Evolutionary conservation across 2,797 vertebrate species (phyloP).

Genomic region (Glyptemys insculpta): DNA sequence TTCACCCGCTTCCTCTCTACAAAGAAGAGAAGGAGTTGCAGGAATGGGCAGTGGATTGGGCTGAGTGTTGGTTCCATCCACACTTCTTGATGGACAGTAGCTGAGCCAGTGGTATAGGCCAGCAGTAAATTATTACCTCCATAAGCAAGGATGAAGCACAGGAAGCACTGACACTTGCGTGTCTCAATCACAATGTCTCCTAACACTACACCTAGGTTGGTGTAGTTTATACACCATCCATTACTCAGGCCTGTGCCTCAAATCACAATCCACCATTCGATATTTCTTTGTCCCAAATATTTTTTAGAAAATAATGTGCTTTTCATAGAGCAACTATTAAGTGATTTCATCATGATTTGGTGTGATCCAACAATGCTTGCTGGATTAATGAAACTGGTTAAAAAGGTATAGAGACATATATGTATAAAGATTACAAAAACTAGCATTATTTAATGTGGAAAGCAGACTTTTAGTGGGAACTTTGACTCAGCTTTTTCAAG

Average conservation of each 20-base stretch:
- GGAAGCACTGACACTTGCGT: too few species aligned
- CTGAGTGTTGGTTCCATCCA: too few species aligned
- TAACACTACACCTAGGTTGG: constrained; percentile 55
- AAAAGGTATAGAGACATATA: constrained; percentile 23
- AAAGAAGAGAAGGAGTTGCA: too few species aligned
- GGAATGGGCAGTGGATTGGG: too few species aligned
- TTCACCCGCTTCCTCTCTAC: too few species aligned
- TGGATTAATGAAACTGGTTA: neutral
- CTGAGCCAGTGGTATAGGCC: too few species aligned
- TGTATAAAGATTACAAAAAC: constrained; percentile 65
- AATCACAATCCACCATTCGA: constrained; percentile 63
- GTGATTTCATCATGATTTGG: constrained; percentile 67
- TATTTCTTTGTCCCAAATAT: constrained; percentile 58
- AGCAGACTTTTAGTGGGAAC: constrained; percentile 1
- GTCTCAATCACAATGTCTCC: neutral
- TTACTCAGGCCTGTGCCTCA: neutral
- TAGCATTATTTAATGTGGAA: constrained; percentile 65
- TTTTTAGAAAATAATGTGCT: neutral
- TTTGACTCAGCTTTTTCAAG: constrained; percentile 65
- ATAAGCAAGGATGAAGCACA: too few species aligned
- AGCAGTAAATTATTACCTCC: too few species aligned
- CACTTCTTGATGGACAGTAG: too few species aligned
- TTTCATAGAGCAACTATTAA: constrained; percentile 54
- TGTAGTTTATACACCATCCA: neutral
- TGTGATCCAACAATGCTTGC: constrained; percentile 61